Conservation (phyloP, 2,113 vertebrate species). For the Mesembrinibis cayennensis region DNA sequence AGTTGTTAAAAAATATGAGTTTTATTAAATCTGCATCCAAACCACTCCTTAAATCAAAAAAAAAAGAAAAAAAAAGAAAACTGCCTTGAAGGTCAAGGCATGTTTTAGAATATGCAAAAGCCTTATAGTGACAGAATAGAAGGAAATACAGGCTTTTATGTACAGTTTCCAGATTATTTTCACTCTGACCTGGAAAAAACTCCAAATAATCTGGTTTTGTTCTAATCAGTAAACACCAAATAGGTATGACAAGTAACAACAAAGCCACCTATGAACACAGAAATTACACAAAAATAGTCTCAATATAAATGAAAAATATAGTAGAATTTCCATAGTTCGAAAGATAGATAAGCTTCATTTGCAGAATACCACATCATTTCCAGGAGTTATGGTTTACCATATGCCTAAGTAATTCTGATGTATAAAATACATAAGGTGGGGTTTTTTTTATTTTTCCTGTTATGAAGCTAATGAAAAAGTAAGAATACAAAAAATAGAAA, state of each 20-base stretch:
- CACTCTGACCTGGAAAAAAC: background rate
- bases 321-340: background rate
- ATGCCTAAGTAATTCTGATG: constrained; percentile 10
- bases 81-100: background rate
- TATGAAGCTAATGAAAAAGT: constrained; percentile 36
- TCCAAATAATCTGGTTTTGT: background rate
- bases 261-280: background rate
- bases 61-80: background rate
- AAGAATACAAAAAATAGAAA: background rate
- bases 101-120: background rate
- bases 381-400: constrained; percentile 37
- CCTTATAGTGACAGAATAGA: background rate
- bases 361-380: background rate
- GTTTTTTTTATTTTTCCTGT: background rate
- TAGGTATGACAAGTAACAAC: background rate
- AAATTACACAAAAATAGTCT: background rate
- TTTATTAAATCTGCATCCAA: background rate
- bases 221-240: background rate
- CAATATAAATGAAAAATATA: background rate
- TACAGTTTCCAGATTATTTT: background rate
- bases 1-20: background rate
- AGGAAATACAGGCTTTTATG: background rate
- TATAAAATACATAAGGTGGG: background rate
- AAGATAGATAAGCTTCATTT: constrained; percentile 14
- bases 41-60: fast-evolving